A percentile compares a stretch with the other conserved stretches of the same genome.
Conservation (phyloP, 2,113 vertebrate species). For the Pleuronectes platessa region DNA sequence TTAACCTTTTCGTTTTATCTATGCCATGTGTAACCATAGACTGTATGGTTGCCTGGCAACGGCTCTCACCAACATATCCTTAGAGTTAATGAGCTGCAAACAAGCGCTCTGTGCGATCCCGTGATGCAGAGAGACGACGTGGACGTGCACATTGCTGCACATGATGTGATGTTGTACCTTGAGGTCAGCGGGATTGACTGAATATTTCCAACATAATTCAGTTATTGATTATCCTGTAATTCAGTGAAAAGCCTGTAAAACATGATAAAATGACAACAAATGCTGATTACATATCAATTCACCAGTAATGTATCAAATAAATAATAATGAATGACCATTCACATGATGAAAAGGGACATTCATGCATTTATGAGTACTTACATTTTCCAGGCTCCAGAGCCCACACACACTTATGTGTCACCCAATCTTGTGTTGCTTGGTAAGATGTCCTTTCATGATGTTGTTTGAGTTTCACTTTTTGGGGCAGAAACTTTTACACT, state of each 20-base stretch:
- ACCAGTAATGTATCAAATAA: not conserved
- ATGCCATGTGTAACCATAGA: not conserved
- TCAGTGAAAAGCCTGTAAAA: not conserved
- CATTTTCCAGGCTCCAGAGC: too few relatives aligned
- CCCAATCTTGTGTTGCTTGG: not conserved
- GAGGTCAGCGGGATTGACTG: not conserved
- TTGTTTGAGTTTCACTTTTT: too few relatives aligned
- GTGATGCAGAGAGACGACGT: not conserved
- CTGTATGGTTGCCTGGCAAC: conserved; percentile 23
- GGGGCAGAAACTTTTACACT: not conserved
- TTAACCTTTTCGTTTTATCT: not conserved
- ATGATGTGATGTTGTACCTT: not conserved
- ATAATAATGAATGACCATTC: not conserved
- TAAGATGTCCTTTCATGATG: not conserved
- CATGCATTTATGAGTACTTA: too few relatives aligned
- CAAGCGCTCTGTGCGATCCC: not conserved
- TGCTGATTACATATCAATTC: not conserved
- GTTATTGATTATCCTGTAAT: not conserved
- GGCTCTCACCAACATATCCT: not conserved
- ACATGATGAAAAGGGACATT: too few relatives aligned
- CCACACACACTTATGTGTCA: not conserved
- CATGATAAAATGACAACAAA: not conserved
- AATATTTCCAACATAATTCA: not conserved
- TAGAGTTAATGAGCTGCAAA: not conserved
- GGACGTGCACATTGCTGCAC: not conserved